These are phyloP conservation scores for Paedocypris sp. DNA, from an alignment of 2,113 vertebrate genomes.

Conservation along the genomic window DNA sequence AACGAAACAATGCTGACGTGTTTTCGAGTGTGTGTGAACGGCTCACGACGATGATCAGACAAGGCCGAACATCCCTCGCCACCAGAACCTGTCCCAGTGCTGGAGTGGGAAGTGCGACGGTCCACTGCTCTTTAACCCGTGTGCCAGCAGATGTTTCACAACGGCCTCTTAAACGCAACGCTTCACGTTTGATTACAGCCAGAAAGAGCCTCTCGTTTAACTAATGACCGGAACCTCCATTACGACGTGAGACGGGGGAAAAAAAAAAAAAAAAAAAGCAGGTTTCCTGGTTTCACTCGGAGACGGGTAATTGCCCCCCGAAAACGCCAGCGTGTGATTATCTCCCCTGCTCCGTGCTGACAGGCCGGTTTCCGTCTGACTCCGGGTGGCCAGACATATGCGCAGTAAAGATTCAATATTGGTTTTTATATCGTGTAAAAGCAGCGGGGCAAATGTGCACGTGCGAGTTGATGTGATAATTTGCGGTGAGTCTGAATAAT, in stretches of 20 bases:
- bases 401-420: conserved; percentile 8
- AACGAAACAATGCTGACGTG: too few species aligned
- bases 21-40: too few species aligned
- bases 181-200: conserved; percentile 94
- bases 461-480: background rate
- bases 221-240: conserved; percentile 94
- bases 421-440: conserved; percentile 2
- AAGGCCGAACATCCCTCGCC: too few species aligned
- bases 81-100: too few species aligned
- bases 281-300: conserved; percentile 84
- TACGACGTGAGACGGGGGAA: conserved; percentile 83
- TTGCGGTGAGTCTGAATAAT: background rate
- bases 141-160: conserved; percentile 89
- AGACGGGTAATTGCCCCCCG: conserved; percentile 63
- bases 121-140: too few species aligned
- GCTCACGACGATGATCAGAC: too few species aligned
- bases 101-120: too few species aligned
- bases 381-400: conserved; percentile 12
- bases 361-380: conserved; percentile 48
- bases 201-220: conserved; percentile 86
- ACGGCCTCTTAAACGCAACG: conserved; percentile 87
- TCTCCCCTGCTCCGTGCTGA: conserved; percentile 55
- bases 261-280: conserved; percentile 65
- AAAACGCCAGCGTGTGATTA: conserved; percentile 60
- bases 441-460: background rate